A percentile compares a stretch with the other conserved stretches of the same genome.
These are phyloP conservation scores for Bursaphelenchus okinawaensis DNA, from an alignment of 2,888 invertebrate species.

Conservation along the genomic window DNA sequence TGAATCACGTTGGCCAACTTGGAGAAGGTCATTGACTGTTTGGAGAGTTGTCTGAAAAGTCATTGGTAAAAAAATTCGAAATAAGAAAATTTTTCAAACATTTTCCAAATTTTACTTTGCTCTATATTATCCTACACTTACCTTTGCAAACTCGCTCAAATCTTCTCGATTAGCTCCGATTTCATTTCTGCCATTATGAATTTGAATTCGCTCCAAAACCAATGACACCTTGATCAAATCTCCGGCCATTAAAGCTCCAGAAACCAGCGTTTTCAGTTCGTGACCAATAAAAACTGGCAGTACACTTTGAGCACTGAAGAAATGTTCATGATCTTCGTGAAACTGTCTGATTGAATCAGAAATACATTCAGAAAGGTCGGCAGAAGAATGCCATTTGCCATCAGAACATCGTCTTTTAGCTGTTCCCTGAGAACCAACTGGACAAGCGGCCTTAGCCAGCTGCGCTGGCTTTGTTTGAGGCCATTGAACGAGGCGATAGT, in stretches of 20 bases:
- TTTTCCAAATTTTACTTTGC: no score
- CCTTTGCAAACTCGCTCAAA: background rate
- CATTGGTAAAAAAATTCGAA: background rate
- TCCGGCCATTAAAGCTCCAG: background rate
- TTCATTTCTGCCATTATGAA: background rate
- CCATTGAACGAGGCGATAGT: constrained; percentile 21
- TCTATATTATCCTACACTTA: no score
- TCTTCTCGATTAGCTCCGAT: background rate
- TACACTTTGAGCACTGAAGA: background rate
- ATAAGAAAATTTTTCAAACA: background rate
- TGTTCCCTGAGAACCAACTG: constrained; percentile 25
- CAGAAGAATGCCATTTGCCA: constrained; percentile 33
- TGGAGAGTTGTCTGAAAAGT: background rate
- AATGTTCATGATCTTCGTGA: constrained; percentile 19
- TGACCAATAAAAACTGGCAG: background rate
- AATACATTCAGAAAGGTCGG: constrained; percentile 26
- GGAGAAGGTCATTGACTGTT: constrained; percentile 12
- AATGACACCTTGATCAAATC: background rate
- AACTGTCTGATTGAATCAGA: constrained; percentile 18
- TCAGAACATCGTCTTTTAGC: constrained; percentile 37
- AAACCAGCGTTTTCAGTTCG: background rate
- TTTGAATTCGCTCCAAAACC: background rate
- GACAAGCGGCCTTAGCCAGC: constrained; percentile 19
- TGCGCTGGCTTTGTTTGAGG: constrained; percentile 17
- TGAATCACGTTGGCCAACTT: constrained; percentile 11